A percentile compares a stretch with the other conserved stretches of the same genome.
Conservation (phyloP, 2,888 invertebrate species). For the Hypercompe scribonia region DNA sequence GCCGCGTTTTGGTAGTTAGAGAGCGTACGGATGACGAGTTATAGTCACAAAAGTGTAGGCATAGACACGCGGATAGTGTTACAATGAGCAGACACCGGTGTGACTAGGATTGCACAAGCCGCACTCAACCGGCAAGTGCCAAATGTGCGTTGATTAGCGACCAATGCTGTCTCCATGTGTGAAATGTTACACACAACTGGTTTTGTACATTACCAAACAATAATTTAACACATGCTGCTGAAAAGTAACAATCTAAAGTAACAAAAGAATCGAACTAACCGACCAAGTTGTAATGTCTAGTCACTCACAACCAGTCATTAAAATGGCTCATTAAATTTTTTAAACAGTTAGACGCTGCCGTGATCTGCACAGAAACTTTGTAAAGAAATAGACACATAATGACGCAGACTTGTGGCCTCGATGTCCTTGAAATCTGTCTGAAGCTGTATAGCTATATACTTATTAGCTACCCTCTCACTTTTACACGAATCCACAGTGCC, state of each 20-base stretch:
- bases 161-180: conserved; percentile 35
- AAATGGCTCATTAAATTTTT: conserved; percentile 26
- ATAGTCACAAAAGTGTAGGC: conserved; percentile 38
- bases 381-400: conserved; percentile 11
- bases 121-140: conserved; percentile 54
- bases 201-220: conserved; percentile 8
- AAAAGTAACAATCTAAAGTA: not conserved
- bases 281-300: not conserved
- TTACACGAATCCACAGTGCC: not conserved
- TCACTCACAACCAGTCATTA: conserved; percentile 1
- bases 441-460: conserved; percentile 9
- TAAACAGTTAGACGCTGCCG: conserved; percentile 13
- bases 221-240: conserved; percentile 3
- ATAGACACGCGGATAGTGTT: conserved; percentile 38
- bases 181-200: conserved; percentile 27
- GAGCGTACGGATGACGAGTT: conserved; percentile 22
- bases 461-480: not conserved
- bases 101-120: conserved; percentile 44
- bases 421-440: conserved; percentile 19
- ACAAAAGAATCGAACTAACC: not conserved
- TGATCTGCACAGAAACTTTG: conserved; percentile 2
- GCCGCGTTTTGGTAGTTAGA: not conserved
- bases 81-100: conserved; percentile 40
- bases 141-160: conserved; percentile 58
- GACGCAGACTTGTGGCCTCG: conserved; percentile 10